Base-by-base conservation (phyloP, 30 jellyfish, hydroid and myxozoan species). In the Chironex yamaguchii region DNA sequence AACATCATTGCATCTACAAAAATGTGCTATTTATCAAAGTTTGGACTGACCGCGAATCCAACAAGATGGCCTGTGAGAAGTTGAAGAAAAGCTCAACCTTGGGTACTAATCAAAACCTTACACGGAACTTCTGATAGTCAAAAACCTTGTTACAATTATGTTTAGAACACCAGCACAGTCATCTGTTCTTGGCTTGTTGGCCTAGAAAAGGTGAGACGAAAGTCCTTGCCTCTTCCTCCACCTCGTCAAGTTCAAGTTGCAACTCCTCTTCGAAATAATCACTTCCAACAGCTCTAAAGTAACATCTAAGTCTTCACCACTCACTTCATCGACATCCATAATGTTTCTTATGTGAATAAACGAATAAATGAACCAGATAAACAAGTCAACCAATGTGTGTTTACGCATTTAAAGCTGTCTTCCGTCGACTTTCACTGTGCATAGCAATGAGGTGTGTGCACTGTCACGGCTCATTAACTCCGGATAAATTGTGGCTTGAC, bases 391-490 rank as follows among this genome's bases (percentile, higher is more conserved):
- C n/a, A n/a, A n/a, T n/a, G n/a, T n/a, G n/a, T n/a, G n/a, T n/a
- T n/a, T n/a, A n/a, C 12, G 26, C 25, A 22, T 62, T 13, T 36
- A 1, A 13, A 62, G 4, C 2, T 36, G 2, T 14, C 3, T 1
- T 62, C 54, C 0, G 9, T 0, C 20, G 3, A 0, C 3, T 62
- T 0, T 62, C 22, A 54, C 36, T n/a, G 74, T 62, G 29, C 29
- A n/a, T 12, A 14, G 31, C 25, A 14, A 11, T 6, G 23, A 54
- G 23, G 25, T 4, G 74, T 62, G 74, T 62, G 74, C 74, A 54
- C 23, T 54, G 71, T 14, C 74, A 62, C 74, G 74, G 74, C 53
- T 62, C 74, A 62, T 62, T 12, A 62, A 62, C 74, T 62, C 74
- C 32, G 29, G 74, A 62, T 62, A 1, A 13, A 62, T 14, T 2